Conservation (phyloP, 2,113 vertebrate species). For the Nyctibius bracteatus region DNA sequence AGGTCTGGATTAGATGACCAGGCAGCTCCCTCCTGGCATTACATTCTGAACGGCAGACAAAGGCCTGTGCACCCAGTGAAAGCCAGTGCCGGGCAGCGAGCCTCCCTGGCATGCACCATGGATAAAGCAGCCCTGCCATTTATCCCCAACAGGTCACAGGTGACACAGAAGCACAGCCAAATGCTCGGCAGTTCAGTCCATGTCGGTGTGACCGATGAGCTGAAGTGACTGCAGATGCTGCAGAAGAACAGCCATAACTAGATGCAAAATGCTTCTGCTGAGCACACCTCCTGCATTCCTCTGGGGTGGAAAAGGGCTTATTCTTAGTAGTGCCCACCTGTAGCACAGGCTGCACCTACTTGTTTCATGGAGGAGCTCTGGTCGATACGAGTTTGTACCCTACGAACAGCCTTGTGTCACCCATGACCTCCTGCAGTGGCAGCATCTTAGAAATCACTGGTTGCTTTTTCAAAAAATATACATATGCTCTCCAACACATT, state of each 20-base stretch:
- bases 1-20: neutral
- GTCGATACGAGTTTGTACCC: accelerated
- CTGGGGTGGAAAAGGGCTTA: neutral
- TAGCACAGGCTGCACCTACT: neutral
- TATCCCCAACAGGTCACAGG: neutral
- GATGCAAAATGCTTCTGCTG: neutral
- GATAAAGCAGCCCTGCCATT: neutral
- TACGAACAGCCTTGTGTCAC: accelerated
- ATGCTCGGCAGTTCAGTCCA: accelerated
- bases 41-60: neutral
- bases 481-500: neutral
- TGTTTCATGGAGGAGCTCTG: accelerated
- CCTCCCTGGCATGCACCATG: neutral
- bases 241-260: accelerated
- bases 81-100: accelerated
- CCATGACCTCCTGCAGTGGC: neutral
- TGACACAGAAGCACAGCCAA: neutral
- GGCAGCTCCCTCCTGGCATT: neutral
- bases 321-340: neutral
- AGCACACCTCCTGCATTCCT: neutral
- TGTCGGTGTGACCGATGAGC: accelerated
- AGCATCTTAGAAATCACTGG: neutral
- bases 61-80: accelerated
- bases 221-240: neutral
- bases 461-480: neutral